phyloP scores from a whole-genome alignment of 2,888 invertebrate genomes.

The Agrilus biguttatus region DNA sequence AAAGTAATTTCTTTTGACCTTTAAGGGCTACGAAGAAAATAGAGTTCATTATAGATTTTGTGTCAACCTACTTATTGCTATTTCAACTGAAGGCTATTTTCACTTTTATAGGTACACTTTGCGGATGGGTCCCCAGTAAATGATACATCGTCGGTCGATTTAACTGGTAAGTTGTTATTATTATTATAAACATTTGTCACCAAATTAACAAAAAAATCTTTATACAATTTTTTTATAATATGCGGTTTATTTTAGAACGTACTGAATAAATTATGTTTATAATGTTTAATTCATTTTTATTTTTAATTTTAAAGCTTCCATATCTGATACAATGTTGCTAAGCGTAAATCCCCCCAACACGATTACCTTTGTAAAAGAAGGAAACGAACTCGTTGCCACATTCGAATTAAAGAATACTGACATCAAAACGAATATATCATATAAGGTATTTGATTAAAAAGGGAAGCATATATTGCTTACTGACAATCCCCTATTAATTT shows the following conservation, averaged over 20 bases:
- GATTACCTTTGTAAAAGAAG: conserved; percentile 52
- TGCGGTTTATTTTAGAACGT: too few species aligned
- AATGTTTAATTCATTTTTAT: too few species aligned
- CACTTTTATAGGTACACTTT: conserved; percentile 44
- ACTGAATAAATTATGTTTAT: too few species aligned
- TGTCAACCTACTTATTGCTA: background rate
- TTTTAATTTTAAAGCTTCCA: background rate
- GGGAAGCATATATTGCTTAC: background rate
- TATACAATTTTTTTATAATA: too few species aligned
- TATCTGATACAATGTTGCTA: conserved; percentile 40
- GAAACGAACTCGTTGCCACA: conserved; percentile 51
- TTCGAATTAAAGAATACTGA: conserved; percentile 58
- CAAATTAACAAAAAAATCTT: too few species aligned
- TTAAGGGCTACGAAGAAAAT: too few species aligned
- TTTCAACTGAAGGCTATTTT: conserved; percentile 4
- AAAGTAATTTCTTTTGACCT: too few species aligned
- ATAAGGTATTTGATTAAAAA: conserved; percentile 39
- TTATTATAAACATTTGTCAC: too few species aligned
- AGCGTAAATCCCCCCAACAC: conserved; percentile 52
- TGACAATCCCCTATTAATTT: conserved; percentile 17
- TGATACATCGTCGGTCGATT: background rate
- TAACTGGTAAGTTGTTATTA: background rate
- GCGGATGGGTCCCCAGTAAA: conserved; percentile 40
- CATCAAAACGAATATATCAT: conserved; percentile 36
- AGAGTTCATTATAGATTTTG: too few species aligned